Base-by-base conservation (phyloP, 2,113 vertebrate genomes). In the Pelvicachromis taeniatus region DNA sequence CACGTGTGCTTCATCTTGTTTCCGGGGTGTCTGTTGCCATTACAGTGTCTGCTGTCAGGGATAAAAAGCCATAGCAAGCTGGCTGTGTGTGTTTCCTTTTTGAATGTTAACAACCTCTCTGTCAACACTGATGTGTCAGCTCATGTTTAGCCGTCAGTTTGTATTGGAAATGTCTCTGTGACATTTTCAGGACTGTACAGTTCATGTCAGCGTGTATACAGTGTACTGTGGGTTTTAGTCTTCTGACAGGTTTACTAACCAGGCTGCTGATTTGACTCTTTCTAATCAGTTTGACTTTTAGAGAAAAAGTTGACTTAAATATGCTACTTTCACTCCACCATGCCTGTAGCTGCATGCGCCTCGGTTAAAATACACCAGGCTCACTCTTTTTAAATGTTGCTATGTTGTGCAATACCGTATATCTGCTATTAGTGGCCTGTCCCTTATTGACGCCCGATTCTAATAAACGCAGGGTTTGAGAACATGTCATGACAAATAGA, bases 171-270 rank as follows among this genome's bases (percentile, higher is more conserved):
- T 21, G 77, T 58, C 78, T 65, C 19, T 3, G 21, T 40, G 19
- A 56, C 55, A 68, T 81, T 82, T 91, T 85, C 78, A 82, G 52
- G 29, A 6, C 58, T 52, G 29, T 52, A 53, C 40, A 75, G 16
- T 80, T 35, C 45, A 26, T 6, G 54, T 61, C 65, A 38, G 81
- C 59, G 65, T 90, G 45, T 53, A 42, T 31, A 31, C 16, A 50
- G 2, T 75, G 45, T 75, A 12, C 68, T 75, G 14, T 50, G 40
- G 16, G 75, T 56, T 88, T 91, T 77, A 91, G 82, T 91, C 82
- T 88, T 89, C 58, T 87, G 80, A 88, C 79, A 77, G 33, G 35
- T 42, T 61, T 70, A 21, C 31, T 58, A 53, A 56, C 38, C 21
- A 56, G 7, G 5, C 45, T 63, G 42, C 40, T 1, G 1, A 50